Conservation (phyloP, 2,113 vertebrate species). For the Ptilorrhoa leucosticta region DNA sequence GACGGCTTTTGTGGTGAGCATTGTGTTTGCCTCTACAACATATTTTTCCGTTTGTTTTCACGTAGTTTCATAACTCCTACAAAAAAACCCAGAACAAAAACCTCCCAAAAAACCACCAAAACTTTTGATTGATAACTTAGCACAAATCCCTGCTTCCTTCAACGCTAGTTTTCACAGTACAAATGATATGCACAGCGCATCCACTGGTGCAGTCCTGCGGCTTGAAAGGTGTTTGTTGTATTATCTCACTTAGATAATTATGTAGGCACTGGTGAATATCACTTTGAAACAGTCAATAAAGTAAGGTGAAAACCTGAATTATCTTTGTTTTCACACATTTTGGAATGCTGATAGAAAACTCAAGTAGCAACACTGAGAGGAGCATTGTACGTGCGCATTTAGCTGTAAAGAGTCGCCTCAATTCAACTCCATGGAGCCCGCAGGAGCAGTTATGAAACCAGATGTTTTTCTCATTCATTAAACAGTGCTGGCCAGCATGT, state of each 20-base stretch:
- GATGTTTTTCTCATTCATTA: not conserved
- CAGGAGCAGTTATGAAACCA: not conserved
- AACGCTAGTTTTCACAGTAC: not conserved
- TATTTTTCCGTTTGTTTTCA: not conserved
- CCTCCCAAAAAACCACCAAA: not conserved
- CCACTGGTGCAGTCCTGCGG: not conserved
- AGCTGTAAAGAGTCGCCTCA: not conserved
- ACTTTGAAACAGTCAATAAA: conserved; percentile 18
- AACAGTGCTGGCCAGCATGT: not conserved
- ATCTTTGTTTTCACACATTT: conserved; percentile 37
- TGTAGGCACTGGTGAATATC: not conserved
- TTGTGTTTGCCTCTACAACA: not conserved
- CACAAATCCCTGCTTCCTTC: not conserved
- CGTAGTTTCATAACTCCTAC: not conserved
- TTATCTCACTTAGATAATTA: conserved; percentile 47
- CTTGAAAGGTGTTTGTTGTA: not conserved
- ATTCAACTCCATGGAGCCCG: not conserved
- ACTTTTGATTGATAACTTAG: not conserved
- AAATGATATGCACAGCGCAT: not conserved
- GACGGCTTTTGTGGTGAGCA: not conserved
- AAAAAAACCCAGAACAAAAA: not conserved
- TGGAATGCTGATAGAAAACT: not conserved
- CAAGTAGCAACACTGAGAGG: not conserved
- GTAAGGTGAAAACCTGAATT: conserved; percentile 20
- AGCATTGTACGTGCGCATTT: not conserved